These are phyloP conservation scores for Pteronotus mesoamericanus DNA, from an alignment of 2,797 vertebrate species.

Conservation along the genomic window DNA sequence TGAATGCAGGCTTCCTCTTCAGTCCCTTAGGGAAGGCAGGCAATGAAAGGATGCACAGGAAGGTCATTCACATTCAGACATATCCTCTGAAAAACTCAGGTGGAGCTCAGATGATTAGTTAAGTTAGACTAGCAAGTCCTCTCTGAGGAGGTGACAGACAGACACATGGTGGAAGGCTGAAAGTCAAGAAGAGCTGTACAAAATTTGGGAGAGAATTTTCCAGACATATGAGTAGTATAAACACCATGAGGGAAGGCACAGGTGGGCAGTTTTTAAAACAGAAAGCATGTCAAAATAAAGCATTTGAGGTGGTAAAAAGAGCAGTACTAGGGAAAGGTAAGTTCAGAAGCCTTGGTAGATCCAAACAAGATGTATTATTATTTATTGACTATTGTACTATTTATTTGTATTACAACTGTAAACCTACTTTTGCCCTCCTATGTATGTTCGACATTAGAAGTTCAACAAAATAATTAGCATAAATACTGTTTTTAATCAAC, in stretches of 20 bases:
- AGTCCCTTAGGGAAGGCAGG: not conserved
- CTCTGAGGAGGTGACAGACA: not conserved
- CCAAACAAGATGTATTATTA: not conserved
- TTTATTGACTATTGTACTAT: no score
- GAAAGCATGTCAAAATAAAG: not conserved
- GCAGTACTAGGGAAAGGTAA: not conserved
- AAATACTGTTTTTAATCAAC: not conserved
- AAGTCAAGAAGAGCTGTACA: not conserved
- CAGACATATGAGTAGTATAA: not conserved
- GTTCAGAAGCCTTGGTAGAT: not conserved
- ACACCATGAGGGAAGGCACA: not conserved
- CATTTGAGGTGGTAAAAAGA: not conserved
- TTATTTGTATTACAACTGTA: no score
- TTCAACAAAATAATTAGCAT: not conserved
- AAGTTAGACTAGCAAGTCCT: not conserved
- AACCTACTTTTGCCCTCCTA: no score
- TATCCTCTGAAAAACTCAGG: not conserved
- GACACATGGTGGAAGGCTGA: not conserved
- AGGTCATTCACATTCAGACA: not conserved
- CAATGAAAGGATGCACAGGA: not conserved
- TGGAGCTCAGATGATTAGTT: not conserved
- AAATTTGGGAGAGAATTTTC: not conserved
- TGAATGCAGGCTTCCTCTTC: not conserved
- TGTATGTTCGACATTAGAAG: not conserved
- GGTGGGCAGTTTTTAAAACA: not conserved